These are phyloP conservation scores for Odontamblyopus lacepedii DNA, from an alignment of 2,797 vertebrate genomes.

Conservation along the genomic window DNA sequence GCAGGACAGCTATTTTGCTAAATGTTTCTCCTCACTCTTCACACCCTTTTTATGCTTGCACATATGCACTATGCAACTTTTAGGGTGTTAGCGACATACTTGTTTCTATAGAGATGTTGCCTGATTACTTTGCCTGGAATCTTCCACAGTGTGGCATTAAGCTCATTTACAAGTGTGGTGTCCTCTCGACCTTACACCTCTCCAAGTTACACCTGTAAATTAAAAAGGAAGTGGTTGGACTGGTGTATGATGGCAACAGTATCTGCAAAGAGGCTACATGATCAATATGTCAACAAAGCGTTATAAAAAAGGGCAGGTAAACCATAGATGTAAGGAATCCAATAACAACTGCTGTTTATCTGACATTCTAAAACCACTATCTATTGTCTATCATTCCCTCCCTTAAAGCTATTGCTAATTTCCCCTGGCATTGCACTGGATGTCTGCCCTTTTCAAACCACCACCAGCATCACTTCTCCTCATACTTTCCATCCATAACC, in stretches of 20 bases:
- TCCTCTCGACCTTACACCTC: no score
- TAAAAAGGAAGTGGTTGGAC: no score
- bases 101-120: not conserved
- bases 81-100: not conserved
- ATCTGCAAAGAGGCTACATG: no score
- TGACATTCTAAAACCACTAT: conserved; percentile 30
- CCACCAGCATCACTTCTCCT: conserved; percentile 23
- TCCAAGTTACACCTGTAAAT: no score
- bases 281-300: not conserved
- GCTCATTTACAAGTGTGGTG: no score
- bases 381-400: conserved; percentile 14
- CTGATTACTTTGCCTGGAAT: no score
- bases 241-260: not conserved
- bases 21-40: not conserved
- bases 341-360: not conserved
- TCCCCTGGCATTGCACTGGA: conserved; percentile 35
- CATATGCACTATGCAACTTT: not conserved
- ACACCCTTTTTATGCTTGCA: not conserved
- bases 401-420: conserved; percentile 22
- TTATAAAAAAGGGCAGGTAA: not conserved
- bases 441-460: conserved; percentile 57
- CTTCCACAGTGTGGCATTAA: no score
- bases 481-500: conserved; percentile 14
- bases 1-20: not conserved
- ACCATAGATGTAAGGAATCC: not conserved